Evolutionary conservation across 2,113 vertebrate genomes (phyloP).

Genomic region (Mormoops blainvillei): DNA sequence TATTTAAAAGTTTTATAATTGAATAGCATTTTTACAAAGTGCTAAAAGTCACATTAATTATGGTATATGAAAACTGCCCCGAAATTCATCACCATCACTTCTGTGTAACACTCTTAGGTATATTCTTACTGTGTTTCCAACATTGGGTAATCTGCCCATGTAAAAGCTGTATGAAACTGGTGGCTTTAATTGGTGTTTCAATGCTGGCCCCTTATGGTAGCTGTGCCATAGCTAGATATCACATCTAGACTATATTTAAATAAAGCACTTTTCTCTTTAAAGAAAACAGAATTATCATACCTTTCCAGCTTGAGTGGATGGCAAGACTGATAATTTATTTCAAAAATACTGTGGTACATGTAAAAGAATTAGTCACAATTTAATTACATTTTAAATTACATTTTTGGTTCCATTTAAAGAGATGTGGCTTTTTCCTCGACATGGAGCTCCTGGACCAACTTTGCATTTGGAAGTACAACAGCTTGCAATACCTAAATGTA

Average conservation of each 20-base stretch:
- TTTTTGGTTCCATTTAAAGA: neutral
- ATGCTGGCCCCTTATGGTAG: neutral
- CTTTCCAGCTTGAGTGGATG: neutral
- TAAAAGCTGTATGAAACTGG: neutral
- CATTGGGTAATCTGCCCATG: neutral
- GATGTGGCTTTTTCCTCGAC: neutral
- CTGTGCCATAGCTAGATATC: neutral
- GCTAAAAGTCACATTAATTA: neutral
- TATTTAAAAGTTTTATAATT: neutral
- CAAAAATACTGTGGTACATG: neutral
- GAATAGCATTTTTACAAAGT: neutral
- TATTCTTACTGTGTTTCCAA: neutral
- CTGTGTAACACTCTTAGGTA: neutral
- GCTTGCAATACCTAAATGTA: neutral
- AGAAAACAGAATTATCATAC: neutral
- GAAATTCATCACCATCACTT: neutral
- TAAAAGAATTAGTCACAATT: neutral
- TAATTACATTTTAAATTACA: conserved; percentile 26
- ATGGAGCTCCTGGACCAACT: neutral
- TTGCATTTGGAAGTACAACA: neutral
- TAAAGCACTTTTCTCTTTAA: conserved; percentile 27
- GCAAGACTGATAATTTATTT: neutral
- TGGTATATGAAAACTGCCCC: neutral
- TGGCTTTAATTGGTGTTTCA: neutral
- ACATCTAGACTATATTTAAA: neutral